phyloP scores from a whole-genome alignment of 2,888 invertebrate species.

The Schizaphis graminum region DNA sequence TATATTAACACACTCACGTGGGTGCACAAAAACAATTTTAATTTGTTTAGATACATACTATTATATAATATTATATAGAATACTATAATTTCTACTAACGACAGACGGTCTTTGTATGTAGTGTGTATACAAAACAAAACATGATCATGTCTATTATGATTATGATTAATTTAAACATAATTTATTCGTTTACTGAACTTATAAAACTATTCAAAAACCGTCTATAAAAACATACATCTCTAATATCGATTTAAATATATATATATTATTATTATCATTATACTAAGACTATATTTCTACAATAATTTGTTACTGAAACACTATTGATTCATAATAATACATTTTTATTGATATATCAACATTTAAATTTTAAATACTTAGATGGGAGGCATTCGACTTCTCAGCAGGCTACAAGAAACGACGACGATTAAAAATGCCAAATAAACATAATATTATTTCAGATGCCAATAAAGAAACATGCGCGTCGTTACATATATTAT shows the following conservation, averaged over 20 bases:
- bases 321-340: slow-evolving; percentile 24
- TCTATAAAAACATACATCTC: slow-evolving; percentile 5
- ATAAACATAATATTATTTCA: neutral
- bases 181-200: slow-evolving; percentile 14
- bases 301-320: slow-evolving; percentile 32
- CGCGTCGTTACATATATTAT: neutral
- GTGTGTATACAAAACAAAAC: neutral
- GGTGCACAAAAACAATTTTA: neutral
- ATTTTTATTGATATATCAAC: neutral
- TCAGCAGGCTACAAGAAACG: neutral
- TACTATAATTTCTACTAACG: slow-evolving; percentile 6
- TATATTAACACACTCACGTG: neutral
- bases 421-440: neutral
- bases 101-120: slow-evolving; percentile 1
- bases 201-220: slow-evolving; percentile 30
- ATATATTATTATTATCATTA: slow-evolving; percentile 6
- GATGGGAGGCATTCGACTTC: neutral
- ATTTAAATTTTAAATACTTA: slow-evolving; percentile 15
- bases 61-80: neutral
- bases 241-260: neutral
- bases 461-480: neutral
- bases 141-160: neutral
- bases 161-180: neutral
- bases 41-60: neutral
- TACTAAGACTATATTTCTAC: slow-evolving; percentile 21